Evolutionary conservation across 64 coral and sea anemone species (phyloP).

Genomic region (Astreopora myriophthalma): DNA sequence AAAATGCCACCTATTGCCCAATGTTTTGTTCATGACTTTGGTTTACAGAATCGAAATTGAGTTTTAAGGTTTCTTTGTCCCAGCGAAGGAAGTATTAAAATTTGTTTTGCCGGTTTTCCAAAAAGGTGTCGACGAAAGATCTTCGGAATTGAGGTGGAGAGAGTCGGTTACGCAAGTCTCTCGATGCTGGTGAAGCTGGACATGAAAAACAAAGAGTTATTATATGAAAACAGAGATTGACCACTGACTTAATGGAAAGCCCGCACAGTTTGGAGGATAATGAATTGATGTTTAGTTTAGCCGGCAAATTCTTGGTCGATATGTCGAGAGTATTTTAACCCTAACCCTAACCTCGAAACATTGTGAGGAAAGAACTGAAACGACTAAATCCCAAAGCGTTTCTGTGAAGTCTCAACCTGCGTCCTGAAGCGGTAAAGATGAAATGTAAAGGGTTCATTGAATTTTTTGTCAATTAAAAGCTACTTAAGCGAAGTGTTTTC

Average conservation of each 20-base stretch:
- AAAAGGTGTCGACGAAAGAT: background rate
- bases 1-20: slow-evolving; percentile 5
- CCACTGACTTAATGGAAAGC: slow-evolving; percentile 10
- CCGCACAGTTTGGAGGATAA: slow-evolving; percentile 24
- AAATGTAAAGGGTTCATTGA: background rate
- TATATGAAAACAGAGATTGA: background rate
- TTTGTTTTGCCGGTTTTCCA: background rate
- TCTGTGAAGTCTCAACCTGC: background rate
- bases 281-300: slow-evolving; percentile 38
- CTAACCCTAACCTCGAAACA: background rate
- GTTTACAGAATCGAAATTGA: slow-evolving; percentile 28
- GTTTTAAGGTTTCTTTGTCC: slow-evolving; percentile 3
- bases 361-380: background rate
- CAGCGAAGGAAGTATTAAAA: background rate
- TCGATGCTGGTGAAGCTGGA: too few species aligned
- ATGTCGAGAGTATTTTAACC: background rate
- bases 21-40: background rate
- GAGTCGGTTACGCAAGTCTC: too few species aligned
- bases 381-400: background rate
- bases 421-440: slow-evolving; percentile 22
- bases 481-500: slow-evolving; percentile 27
- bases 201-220: background rate
- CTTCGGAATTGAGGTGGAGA: background rate
- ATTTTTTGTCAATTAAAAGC: slow-evolving; percentile 40
- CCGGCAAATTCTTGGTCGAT: slow-evolving; percentile 13